Conservation (phyloP, 2,888 invertebrate species). For the Drosophila fulvimacula region DNA sequence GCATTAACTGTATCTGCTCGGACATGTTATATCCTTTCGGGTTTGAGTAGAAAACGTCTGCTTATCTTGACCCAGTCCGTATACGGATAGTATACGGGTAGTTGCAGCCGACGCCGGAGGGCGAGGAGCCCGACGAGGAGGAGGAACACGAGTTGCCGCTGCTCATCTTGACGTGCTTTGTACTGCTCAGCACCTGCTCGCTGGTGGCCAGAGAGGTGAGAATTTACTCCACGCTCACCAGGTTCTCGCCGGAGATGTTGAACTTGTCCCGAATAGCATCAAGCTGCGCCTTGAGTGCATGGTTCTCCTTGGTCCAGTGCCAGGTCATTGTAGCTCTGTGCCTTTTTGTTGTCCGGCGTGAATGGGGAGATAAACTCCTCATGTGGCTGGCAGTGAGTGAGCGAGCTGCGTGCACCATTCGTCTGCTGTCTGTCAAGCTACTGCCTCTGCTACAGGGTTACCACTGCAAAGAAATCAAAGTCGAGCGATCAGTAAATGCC, state of each 20-base stretch:
- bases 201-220: conserved; percentile 93
- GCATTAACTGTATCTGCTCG: no score
- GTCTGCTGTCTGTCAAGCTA: no score
- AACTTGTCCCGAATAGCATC: conserved; percentile 97
- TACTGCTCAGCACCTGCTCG: conserved; percentile 93
- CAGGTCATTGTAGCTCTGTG: conserved; percentile 98
- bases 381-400: no score
- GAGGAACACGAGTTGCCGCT: conserved; percentile 35
- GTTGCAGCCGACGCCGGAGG: conserved; percentile 24
- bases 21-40: no score
- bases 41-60: no score
- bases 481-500: no score
- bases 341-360: conserved; percentile 98
- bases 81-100: conserved; percentile 10
- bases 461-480: no score
- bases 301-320: conserved; percentile 98
- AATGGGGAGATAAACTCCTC: no score
- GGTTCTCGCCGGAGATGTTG: conserved; percentile 93
- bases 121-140: conserved; percentile 47
- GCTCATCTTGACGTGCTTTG: conserved; percentile 88
- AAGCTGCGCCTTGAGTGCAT: conserved; percentile 95
- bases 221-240: conserved; percentile 95
- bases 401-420: no score
- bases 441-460: no score
- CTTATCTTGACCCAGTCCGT: no score